phyloP scores from a whole-genome alignment of 92 coral and sea anemone species.

The Montipora capitata region DNA sequence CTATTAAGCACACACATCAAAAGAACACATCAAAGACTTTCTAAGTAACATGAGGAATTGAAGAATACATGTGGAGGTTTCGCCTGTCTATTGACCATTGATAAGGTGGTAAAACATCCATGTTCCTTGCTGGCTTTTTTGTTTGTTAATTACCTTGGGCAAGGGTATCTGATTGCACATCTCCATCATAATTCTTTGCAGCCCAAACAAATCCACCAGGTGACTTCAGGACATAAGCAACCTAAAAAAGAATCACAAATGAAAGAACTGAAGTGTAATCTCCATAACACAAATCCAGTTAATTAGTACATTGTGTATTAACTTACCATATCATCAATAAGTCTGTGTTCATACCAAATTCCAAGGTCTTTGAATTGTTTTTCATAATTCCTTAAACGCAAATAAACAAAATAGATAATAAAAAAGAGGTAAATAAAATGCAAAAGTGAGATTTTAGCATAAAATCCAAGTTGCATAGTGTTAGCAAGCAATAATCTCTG shows the following conservation, averaged over 20 bases:
- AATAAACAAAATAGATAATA: background rate
- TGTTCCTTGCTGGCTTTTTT: background rate
- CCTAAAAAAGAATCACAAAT: slow-evolving; percentile 33
- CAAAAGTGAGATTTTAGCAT: background rate
- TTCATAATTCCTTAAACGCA: slow-evolving; percentile 81
- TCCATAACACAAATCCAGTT: background rate
- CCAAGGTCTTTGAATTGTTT: slow-evolving; percentile 81
- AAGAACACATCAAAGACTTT: no score
- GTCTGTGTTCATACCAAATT: slow-evolving; percentile 97
- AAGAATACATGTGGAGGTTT: no score
- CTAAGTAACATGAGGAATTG: no score
- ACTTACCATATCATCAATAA: slow-evolving; percentile 97
- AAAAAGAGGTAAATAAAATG: background rate
- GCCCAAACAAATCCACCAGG: slow-evolving; percentile 99
- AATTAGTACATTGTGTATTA: background rate
- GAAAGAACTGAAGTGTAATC: background rate
- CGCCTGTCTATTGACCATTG: background rate
- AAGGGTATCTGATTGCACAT: slow-evolving; percentile 98
- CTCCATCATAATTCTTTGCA: slow-evolving; percentile 99
- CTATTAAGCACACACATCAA: no score
- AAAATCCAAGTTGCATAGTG: no score
- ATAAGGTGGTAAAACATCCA: background rate
- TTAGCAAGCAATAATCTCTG: no score
- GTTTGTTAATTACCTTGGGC: slow-evolving; percentile 86
- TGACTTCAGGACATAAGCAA: slow-evolving; percentile 97